Conservation (phyloP, 2,797 vertebrate genomes). For the Halcyon smyrnensis region DNA sequence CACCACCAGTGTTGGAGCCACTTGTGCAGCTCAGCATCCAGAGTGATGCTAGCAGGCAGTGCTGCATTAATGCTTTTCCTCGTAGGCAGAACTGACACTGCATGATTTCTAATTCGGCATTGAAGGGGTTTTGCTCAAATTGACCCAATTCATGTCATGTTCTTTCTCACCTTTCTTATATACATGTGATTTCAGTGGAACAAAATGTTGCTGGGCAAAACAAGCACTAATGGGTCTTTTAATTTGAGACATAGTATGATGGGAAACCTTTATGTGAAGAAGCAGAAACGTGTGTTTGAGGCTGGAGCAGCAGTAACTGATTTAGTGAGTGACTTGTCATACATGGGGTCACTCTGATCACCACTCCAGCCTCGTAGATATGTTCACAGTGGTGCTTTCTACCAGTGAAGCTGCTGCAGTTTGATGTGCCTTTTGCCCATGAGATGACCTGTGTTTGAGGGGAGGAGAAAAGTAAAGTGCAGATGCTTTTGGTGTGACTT, state of each 20-base stretch:
- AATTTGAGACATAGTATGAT: neutral
- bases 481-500: neutral
- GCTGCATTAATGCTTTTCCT: neutral
- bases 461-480: neutral
- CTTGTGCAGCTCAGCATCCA: neutral
- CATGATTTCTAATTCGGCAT: neutral
- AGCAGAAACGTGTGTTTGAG: rapidly evolving
- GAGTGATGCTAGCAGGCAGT: neutral
- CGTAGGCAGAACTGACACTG: rapidly evolving
- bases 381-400: rapidly evolving
- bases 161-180: neutral
- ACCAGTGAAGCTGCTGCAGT: neutral
- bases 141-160: too few relatives aligned
- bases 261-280: neutral
- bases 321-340: neutral
- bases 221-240: neutral
- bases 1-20: neutral
- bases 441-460: neutral
- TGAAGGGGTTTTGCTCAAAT: neutral
- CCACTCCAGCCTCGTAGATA: neutral
- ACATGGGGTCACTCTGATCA: rapidly evolving
- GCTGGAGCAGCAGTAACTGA: neutral
- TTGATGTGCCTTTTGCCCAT: neutral
- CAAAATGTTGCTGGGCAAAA: neutral
- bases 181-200: neutral